Conservation (phyloP, 2,888 invertebrate species). For the Trissolcus brochymenae region DNA sequence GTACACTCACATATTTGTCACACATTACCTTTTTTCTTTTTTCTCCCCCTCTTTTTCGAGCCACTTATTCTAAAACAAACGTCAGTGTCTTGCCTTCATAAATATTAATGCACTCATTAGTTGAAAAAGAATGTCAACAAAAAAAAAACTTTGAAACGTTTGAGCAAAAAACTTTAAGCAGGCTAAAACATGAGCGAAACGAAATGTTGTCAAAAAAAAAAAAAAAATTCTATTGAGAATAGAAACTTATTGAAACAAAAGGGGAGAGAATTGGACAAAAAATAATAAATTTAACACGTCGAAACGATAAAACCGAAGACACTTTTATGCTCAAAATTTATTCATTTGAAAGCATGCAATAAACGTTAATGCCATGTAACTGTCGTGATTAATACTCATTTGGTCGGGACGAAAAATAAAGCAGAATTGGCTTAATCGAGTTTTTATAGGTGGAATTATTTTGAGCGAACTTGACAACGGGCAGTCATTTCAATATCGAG, state of each 20-base stretch:
- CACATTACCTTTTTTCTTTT: constrained; percentile 8
- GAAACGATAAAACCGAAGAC: constrained; percentile 4
- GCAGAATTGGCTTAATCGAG: constrained; percentile 40
- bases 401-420: constrained; percentile 36
- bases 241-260: background rate
- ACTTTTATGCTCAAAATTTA: constrained; percentile 14
- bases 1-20: constrained; percentile 19
- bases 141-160: no score
- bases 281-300: constrained; percentile 1
- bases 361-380: constrained; percentile 39
- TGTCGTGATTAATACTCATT: constrained; percentile 49
- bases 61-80: constrained; percentile 3
- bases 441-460: constrained; percentile 46
- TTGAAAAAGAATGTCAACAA: background rate
- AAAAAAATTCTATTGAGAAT: no score
- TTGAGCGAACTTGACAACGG: constrained; percentile 23
- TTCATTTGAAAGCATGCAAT: constrained; percentile 29
- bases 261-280: background rate
- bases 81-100: background rate
- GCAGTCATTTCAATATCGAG: constrained; percentile 31
- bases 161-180: no score
- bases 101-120: constrained; percentile 5
- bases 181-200: no score
- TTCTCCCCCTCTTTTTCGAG: background rate
- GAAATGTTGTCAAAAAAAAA: no score